Base-by-base conservation (phyloP, 2,113 vertebrate species). In the Chionomys nivalis region DNA sequence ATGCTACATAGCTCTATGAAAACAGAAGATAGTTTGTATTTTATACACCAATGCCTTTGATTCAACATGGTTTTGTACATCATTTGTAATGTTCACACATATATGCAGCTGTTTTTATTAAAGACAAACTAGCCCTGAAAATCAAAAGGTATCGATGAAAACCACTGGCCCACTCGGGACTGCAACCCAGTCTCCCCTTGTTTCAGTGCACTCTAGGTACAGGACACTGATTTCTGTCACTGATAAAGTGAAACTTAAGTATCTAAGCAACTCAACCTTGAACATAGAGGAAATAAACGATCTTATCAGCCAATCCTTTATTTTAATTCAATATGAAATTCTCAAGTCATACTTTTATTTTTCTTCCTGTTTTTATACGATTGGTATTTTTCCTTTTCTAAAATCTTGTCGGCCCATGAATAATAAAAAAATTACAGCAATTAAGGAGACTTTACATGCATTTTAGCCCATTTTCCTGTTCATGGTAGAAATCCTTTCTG, bases 301-400 rank as follows among this genome's bases (percentile, higher is more conserved):
- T 39, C 26, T 82, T 12, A 61, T 63, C 24, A 63, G 55, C 13
- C n/a, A 44, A 16, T 88, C 44, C 19, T 96, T 76, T 76, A 94
- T 36, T 47, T 75, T 78, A 94, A 72, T 81, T 96, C 85, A 85
- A 4, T 61, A 61, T 3, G 23, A 68, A 66, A 94, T 65, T 90
- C 63, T 58, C 76, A 95, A 93, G 31, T 73, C 73, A 90, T 3
- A 78, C 8, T 72, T 13, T 81, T 65, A 65, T 58, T 87, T 75
- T 31, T 49, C 19, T 63, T 55, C 31, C 47, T 47, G 70, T 7
- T 63, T 73, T 61, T 31, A 42, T 16, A 21, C 7, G 1, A 92
- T 5, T 36, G 31, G 31, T 7, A 76, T 92, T 73, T 70, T 85
- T 94, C 16, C 77, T 94, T 92, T 93, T 82, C 77, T 86, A 47